Percentiles rank a stretch among this genome's conserved stretches.
phyloP scores from a whole-genome alignment of 2,888 invertebrate species.

The Dimorphilus gyrociliatus region DNA sequence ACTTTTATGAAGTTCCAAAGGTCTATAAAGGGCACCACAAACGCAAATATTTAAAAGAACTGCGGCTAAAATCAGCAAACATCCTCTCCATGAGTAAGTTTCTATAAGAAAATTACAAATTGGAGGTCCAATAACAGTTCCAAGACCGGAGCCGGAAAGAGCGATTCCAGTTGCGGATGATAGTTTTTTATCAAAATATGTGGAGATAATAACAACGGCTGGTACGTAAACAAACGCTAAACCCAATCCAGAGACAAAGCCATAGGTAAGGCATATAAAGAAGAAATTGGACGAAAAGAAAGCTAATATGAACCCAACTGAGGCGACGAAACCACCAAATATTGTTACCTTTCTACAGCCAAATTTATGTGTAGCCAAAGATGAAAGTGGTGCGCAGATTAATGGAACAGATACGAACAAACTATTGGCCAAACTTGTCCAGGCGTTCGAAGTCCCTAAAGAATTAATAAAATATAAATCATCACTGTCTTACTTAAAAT shows the following conservation, averaged over 20 bases:
- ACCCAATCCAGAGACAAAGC: constrained; percentile 31
- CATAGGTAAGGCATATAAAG: constrained; percentile 31
- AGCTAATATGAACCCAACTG: constrained; percentile 25
- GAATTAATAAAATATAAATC: too few species aligned
- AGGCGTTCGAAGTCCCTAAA: too few species aligned
- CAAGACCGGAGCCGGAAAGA: constrained; percentile 35
- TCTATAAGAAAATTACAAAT: constrained; percentile 24
- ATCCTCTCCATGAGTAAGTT: constrained; percentile 32
- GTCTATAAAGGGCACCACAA: constrained; percentile 28
- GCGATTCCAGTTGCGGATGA: constrained; percentile 35
- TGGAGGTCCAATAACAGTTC: constrained; percentile 33
- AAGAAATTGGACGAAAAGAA: constrained; percentile 23
- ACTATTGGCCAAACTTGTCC: constrained; percentile 74
- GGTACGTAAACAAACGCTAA: constrained; percentile 34
- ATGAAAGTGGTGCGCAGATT: constrained; percentile 33
- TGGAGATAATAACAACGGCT: constrained; percentile 33
- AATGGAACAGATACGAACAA: constrained; percentile 80
- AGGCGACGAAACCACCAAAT: constrained; percentile 26
- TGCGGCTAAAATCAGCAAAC: constrained; percentile 29
- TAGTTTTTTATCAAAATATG: constrained; percentile 35
- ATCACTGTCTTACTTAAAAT: too few species aligned
- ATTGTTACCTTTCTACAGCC: constrained; percentile 31
- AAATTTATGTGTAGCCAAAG: constrained; percentile 28
- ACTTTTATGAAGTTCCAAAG: constrained; percentile 19
- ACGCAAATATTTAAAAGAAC: constrained; percentile 27